Evolutionary conservation across 2,797 vertebrate species (phyloP).

Genomic region (Lates japonicus): DNA sequence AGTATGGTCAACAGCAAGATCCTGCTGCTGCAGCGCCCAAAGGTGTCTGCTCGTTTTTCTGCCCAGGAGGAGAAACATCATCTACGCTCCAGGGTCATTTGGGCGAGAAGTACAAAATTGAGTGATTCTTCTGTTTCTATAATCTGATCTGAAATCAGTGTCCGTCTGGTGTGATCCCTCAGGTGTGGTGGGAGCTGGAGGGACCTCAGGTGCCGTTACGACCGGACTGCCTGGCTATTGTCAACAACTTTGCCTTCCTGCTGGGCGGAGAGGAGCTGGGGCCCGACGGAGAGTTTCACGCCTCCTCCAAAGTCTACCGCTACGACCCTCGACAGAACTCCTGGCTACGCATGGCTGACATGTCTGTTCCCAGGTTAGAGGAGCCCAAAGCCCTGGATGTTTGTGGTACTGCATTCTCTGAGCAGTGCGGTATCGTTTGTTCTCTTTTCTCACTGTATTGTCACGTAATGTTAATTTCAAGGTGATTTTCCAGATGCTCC

Average conservation of each 20-base stretch:
- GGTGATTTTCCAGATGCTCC: background rate
- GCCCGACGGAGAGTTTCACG: constrained; percentile 98
- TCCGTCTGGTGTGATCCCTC: constrained; percentile 53
- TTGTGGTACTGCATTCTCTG: background rate
- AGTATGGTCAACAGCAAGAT: constrained; percentile 99
- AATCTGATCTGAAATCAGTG: background rate
- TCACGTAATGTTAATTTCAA: background rate
- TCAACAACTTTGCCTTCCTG: constrained; percentile 98
- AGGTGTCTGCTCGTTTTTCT: constrained; percentile 69
- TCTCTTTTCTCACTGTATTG: background rate
- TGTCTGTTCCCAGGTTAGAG: constrained; percentile 93
- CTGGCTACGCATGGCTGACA: constrained; percentile 98
- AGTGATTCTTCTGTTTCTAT: background rate
- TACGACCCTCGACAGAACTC: constrained; percentile 98
- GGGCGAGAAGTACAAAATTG: no score
- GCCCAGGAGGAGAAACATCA: background rate
- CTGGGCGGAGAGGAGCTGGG: constrained; percentile 98
- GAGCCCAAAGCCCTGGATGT: background rate
- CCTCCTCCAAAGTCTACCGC: constrained; percentile 98
- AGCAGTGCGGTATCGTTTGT: background rate
- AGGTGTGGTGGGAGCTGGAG: constrained; percentile 99
- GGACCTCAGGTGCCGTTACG: constrained; percentile 97
- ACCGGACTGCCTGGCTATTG: constrained; percentile 97
- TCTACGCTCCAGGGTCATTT: no score
- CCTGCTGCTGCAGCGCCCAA: constrained; percentile 96